These are phyloP conservation scores for Spisula subtruncata DNA, from an alignment of 2,888 invertebrate genomes.

Conservation along the genomic window DNA sequence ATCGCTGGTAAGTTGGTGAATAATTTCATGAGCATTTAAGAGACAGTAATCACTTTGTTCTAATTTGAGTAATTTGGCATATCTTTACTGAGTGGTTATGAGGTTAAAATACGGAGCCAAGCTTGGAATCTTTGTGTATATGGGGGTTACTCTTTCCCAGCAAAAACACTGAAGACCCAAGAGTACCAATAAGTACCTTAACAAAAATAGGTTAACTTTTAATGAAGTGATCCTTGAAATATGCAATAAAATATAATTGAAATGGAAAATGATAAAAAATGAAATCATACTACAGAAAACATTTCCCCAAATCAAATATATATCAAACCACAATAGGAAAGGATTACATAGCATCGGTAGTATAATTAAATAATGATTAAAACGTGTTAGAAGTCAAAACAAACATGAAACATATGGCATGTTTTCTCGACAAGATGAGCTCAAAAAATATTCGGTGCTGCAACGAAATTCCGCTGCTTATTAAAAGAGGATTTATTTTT, in stretches of 20 bases:
- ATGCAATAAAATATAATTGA: background rate
- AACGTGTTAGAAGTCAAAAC: background rate
- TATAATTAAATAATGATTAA: constrained; percentile 12
- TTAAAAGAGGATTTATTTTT: constrained; percentile 16
- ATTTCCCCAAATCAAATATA: background rate
- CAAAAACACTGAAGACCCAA: too few relatives aligned
- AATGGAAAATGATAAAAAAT: background rate
- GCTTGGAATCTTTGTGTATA: too few relatives aligned
- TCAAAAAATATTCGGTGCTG: background rate
- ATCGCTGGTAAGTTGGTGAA: background rate
- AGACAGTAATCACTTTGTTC: background rate
- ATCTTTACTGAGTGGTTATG: too few relatives aligned
- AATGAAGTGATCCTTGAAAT: background rate
- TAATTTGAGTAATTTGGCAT: background rate
- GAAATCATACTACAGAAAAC: background rate
- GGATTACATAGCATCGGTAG: background rate
- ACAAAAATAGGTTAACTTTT: too few relatives aligned
- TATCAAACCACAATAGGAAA: background rate
- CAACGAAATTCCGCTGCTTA: background rate
- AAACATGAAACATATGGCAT: constrained; percentile 2
- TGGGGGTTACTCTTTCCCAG: too few relatives aligned
- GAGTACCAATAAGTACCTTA: too few relatives aligned
- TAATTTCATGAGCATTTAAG: background rate
- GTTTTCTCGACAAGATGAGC: background rate
- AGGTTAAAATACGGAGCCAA: too few relatives aligned